Conservation (phyloP, 2,113 vertebrate genomes). For the Leucopsar rothschildi region DNA sequence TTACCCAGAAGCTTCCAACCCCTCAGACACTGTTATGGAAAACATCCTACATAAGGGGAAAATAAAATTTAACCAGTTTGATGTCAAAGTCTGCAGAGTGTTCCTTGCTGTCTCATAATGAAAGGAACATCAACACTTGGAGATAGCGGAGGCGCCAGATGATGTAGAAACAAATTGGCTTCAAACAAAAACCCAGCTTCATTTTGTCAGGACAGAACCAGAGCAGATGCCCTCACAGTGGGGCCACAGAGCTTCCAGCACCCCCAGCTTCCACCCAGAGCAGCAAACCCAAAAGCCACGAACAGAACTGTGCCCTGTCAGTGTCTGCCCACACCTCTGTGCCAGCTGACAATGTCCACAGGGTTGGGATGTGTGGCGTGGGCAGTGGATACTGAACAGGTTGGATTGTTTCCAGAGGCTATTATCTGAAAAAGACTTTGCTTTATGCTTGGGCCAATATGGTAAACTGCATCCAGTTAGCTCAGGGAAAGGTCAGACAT, state of each 20-base stretch:
- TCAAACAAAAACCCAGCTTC: neutral
- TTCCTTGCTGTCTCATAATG: neutral
- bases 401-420: constrained; percentile 8
- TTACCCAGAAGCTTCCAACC: neutral
- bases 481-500: constrained; percentile 49
- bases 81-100: neutral
- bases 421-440: constrained; percentile 1
- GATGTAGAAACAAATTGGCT: neutral
- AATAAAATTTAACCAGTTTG: neutral
- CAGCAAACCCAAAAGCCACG: neutral
- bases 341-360: neutral
- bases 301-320: accelerated
- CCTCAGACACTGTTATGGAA: neutral
- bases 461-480: constrained; percentile 49
- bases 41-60: neutral
- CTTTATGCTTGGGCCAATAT: constrained; percentile 7
- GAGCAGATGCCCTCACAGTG: neutral
- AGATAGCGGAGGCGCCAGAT: accelerated
- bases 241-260: neutral
- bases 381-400: neutral
- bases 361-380: neutral
- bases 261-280: neutral
- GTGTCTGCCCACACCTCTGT: neutral
- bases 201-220: neutral
- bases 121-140: neutral